These are phyloP conservation scores for Capitella teleta DNA, from an alignment of 1,140 invertebrate genomes.

Conservation along the genomic window DNA sequence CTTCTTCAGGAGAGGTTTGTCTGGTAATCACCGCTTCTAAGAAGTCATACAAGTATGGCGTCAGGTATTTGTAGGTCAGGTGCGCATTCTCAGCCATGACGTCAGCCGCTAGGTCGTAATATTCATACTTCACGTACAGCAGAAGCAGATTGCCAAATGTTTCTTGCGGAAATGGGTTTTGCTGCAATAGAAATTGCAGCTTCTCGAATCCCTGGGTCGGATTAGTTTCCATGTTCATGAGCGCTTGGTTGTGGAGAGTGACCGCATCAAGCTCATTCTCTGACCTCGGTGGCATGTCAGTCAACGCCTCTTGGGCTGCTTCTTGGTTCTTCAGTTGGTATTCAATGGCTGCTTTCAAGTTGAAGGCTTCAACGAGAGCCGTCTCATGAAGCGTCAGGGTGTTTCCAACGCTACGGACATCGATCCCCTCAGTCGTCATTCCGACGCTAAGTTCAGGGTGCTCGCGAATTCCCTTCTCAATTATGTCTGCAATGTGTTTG, in stretches of 20 bases:
- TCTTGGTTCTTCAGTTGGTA: slow-evolving; percentile 81
- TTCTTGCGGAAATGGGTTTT: slow-evolving; percentile 88
- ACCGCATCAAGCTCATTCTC: slow-evolving; percentile 97
- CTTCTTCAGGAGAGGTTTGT: slow-evolving; percentile 93
- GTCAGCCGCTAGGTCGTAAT: slow-evolving; percentile 94
- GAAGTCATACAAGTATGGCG: slow-evolving; percentile 62
- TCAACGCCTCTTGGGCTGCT: slow-evolving; percentile 78
- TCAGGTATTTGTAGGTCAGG: slow-evolving; percentile 90
- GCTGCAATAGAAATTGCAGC: slow-evolving; percentile 88
- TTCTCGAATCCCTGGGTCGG: slow-evolving; percentile 93
- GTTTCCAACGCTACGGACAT: slow-evolving; percentile 93
- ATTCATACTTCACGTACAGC: slow-evolving; percentile 91
- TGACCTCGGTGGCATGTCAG: slow-evolving; percentile 89
- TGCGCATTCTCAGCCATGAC: slow-evolving; percentile 95
- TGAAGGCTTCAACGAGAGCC: slow-evolving; percentile 94
- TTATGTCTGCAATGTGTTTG: slow-evolving; percentile 74
- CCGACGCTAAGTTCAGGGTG: slow-evolving; percentile 96
- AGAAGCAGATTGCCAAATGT: slow-evolving; percentile 93
- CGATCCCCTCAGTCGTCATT: slow-evolving; percentile 94
- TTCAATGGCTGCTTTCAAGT: slow-evolving; percentile 96
- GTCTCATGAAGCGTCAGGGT: slow-evolving; percentile 91
- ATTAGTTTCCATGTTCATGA: slow-evolving; percentile 84
- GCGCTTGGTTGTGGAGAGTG: slow-evolving; percentile 92
- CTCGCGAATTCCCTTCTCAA: slow-evolving; percentile 88
- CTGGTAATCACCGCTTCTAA: slow-evolving; percentile 89